Conservation (phyloP, 2,888 invertebrate species). For the Laspeyria flexula region DNA sequence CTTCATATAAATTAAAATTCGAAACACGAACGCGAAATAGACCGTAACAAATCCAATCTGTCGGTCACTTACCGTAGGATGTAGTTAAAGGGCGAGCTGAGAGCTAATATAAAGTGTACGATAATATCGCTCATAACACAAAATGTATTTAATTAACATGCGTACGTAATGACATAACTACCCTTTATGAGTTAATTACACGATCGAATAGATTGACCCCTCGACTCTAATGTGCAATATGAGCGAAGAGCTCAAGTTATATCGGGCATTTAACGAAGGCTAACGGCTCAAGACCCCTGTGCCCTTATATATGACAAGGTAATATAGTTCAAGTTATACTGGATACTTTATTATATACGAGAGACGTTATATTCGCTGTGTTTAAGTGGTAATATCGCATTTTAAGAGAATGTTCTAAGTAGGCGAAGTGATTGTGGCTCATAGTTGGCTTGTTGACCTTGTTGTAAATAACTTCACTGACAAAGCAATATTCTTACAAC, state of each 20-base stretch:
- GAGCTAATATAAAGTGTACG: not conserved
- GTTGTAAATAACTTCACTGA: too few species aligned
- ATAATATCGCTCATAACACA: not conserved
- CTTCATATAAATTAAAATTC: not conserved
- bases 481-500: too few species aligned
- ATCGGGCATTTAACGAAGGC: not conserved
- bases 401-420: not conserved
- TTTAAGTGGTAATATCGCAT: not conserved
- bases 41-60: not conserved
- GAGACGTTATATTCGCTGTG: not conserved
- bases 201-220: not conserved
- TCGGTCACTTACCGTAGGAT: not conserved
- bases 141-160: not conserved
- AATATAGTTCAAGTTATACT: not conserved
- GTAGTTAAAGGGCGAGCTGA: not conserved
- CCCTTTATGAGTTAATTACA: not conserved
- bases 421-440: not conserved
- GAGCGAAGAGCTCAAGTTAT: not conserved
- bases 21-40: not conserved
- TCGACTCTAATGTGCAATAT: not conserved
- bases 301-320: not conserved
- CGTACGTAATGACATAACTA: not conserved
- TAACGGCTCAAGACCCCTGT: not conserved
- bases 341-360: not conserved
- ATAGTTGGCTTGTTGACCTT: not conserved